These are phyloP conservation scores for Hydractinia symbiolongicarpus DNA, from an alignment of 30 jellyfish, hydroid and myxozoan species.

Conservation along the genomic window DNA sequence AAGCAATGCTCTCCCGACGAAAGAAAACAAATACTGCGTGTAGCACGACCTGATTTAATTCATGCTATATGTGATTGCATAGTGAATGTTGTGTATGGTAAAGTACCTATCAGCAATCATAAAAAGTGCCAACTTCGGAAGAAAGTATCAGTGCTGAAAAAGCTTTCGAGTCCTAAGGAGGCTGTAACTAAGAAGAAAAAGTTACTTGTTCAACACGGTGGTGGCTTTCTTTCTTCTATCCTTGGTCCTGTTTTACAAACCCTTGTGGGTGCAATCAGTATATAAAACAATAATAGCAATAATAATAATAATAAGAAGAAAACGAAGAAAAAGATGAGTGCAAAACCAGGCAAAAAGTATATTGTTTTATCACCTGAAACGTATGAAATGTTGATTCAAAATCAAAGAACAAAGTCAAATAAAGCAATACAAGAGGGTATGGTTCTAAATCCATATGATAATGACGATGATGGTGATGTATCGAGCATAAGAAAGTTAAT, in stretches of 20 bases:
- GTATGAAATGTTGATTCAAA: background rate
- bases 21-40: background rate
- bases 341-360: conserved; percentile 7
- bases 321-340: too few relatives aligned
- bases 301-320: too few relatives aligned
- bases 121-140: background rate
- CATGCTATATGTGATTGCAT: conserved; percentile 37
- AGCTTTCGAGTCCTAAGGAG: background rate
- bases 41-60: conserved; percentile 24
- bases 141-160: background rate
- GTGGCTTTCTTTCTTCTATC: background rate
- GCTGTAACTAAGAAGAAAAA: background rate
- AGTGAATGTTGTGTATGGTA: conserved; percentile 22
- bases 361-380: background rate
- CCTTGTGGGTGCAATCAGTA: too few relatives aligned
- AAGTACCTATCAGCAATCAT: background rate
- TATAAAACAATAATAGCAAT: too few relatives aligned
- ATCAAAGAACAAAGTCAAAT: background rate
- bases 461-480: too few relatives aligned
- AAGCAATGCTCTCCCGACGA: conserved; percentile 18
- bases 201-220: conserved; percentile 31
- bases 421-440: too few relatives aligned
- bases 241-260: too few relatives aligned
- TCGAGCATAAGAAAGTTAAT: too few relatives aligned
- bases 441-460: too few relatives aligned